A percentile compares a stretch with the other conserved stretches of the same genome.
Evolutionary conservation across 2,888 invertebrate species (phyloP).

Genomic region (Ophion obscuratus): DNA sequence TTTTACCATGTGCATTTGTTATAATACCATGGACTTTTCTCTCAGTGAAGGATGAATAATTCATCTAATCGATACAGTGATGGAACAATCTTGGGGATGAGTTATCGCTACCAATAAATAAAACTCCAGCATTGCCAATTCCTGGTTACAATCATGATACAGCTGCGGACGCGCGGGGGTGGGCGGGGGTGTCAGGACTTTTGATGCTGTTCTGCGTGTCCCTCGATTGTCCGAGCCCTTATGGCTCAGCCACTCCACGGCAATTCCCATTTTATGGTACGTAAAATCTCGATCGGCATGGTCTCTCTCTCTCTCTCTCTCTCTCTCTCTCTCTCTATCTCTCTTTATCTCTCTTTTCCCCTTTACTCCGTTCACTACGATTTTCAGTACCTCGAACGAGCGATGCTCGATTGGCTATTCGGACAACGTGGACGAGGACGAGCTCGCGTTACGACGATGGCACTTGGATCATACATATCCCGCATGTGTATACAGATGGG

Average conservation of each 20-base stretch:
- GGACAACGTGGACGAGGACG: constrained; percentile 69
- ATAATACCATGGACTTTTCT: no score
- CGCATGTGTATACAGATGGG: neutral
- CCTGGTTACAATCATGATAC: constrained; percentile 19
- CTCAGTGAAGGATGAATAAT: neutral
- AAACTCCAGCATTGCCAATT: constrained; percentile 18
- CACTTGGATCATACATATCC: constrained; percentile 71
- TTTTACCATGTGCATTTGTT: no score
- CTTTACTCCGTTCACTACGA: constrained; percentile 9
- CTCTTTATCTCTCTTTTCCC: neutral
- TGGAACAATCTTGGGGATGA: neutral
- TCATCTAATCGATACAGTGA: constrained; percentile 5
- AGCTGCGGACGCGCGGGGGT: neutral
- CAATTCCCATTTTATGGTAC: constrained; percentile 78
- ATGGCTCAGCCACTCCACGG: constrained; percentile 58
- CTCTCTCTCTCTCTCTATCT: constrained; percentile 58
- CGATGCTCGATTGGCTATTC: constrained; percentile 77
- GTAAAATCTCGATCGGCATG: constrained; percentile 75
- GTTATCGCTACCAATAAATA: constrained; percentile 17
- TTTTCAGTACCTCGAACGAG: constrained; percentile 64
- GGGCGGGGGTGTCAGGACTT: constrained; percentile 18
- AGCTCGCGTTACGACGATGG: constrained; percentile 72
- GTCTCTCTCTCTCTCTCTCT: constrained; percentile 60
- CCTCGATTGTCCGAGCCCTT: constrained; percentile 37
- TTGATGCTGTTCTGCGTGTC: constrained; percentile 43